Evolutionary conservation across 2,113 vertebrate genomes (phyloP).

Genomic region (Cariama cristata): DNA sequence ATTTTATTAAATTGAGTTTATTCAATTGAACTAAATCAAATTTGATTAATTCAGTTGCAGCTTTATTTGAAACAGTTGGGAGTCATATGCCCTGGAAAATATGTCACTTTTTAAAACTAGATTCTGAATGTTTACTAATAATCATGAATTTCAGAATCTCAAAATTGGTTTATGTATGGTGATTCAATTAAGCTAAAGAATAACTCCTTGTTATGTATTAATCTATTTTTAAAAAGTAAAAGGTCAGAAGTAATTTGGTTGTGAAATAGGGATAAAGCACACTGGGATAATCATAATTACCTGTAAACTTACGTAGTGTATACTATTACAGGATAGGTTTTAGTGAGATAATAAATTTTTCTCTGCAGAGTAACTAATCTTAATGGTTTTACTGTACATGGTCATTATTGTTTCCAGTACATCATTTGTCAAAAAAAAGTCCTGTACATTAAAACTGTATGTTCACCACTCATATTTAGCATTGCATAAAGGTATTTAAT

Average conservation of each 20-base stretch:
- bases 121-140: not conserved
- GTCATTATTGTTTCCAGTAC: not conserved
- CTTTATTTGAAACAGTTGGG: not conserved
- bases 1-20: not conserved
- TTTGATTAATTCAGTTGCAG: not conserved
- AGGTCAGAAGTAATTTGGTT: not conserved
- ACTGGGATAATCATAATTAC: not conserved
- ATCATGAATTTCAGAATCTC: not conserved
- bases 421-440: not conserved
- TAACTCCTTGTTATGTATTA: not conserved
- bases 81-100: not conserved
- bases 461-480: not conserved
- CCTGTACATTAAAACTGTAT: not conserved
- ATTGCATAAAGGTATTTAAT: not conserved
- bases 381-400: not conserved
- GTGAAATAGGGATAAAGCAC: not conserved
- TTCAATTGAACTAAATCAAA: not conserved
- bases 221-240: not conserved
- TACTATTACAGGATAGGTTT: not conserved
- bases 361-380: not conserved
- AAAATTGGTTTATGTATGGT: not conserved
- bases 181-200: not conserved
- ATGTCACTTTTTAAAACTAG: not conserved
- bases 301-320: not conserved
- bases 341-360: not conserved